Base-by-base conservation (phyloP, 2,113 vertebrate species). In the Maccullochella peelii region DNA sequence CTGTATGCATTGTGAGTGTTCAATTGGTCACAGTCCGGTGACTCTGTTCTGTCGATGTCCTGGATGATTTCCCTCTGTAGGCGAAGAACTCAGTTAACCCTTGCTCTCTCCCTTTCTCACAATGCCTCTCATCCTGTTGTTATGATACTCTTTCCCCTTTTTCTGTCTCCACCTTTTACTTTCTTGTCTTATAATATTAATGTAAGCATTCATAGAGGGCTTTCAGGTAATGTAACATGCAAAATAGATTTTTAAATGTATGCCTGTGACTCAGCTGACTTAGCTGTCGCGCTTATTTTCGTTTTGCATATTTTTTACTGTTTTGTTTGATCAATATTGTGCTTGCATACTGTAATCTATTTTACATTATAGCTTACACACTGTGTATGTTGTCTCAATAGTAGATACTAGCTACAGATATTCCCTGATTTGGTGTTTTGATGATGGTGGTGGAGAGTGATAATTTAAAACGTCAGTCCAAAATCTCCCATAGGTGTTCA, bases 11-110 rank as follows among this genome's bases (percentile, higher is more conserved):
- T 59, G 63, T 36, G 62, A 70, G 61, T 16, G 57, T 78, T 77
- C 50, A 63, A 27, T 78, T 84, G 74, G 82, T 82, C 83, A 89
- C 74, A 83, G 86, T 57, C 65, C 10, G 2, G 50, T 74, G 77
- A 67, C 16, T 86, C 57, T 54, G 77, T 67, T 79, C 58, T 71
- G 62, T 79, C 52, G 6, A 40, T 74, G 79, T 85, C 61, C 74
- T 83, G 73, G 25, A 79, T 88, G 61, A 76, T 76, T 90, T 80
- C 44, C 47, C 55, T 70, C 62, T 6, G 27, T 42, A 6, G 74
- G 33, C 21, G 1, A 27, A 68, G 33, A 79, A 78, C 79, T 85
- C 80, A 58, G 58, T 82, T 74, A 67, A 66, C 50, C 74, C 40
- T 38, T 42, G 14, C 71, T 62, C 61, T 54, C 66, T 30, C 61